These are phyloP conservation scores for Ectropis crepuscularia DNA, from an alignment of 2,888 invertebrate species.

Conservation along the genomic window DNA sequence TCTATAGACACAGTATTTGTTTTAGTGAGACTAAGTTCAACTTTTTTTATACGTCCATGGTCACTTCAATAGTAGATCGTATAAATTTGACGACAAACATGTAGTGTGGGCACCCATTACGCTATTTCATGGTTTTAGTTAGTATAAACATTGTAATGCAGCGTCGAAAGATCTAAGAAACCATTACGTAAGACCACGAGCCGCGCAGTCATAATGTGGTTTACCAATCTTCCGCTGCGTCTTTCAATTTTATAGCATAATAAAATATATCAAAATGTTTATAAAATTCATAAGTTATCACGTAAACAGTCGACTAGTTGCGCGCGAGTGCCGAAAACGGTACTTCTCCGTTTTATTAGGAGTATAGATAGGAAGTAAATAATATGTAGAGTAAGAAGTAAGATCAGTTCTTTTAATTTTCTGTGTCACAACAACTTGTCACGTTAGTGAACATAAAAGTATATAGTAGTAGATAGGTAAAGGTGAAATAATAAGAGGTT, in stretches of 20 bases:
- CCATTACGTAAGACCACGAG: slow-evolving; percentile 29
- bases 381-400: slow-evolving; percentile 7
- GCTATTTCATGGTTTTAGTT: slow-evolving; percentile 6
- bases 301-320: slow-evolving; percentile 62
- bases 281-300: slow-evolving; percentile 77
- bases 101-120: not conserved
- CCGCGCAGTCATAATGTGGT: slow-evolving; percentile 42
- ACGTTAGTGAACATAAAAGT: too few relatives aligned
- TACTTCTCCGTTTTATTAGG: slow-evolving; percentile 3
- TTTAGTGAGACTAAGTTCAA: too few relatives aligned
- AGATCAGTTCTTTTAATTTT: slow-evolving; percentile 1
- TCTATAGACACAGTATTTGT: too few relatives aligned
- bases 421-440: slow-evolving; percentile 15
- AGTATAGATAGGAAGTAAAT: not conserved
- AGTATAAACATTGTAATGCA: slow-evolving; percentile 26
- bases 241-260: slow-evolving; percentile 71
- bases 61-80: too few relatives aligned
- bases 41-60: too few relatives aligned
- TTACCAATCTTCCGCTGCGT: slow-evolving; percentile 56
- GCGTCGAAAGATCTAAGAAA: slow-evolving; percentile 19
- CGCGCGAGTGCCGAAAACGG: slow-evolving; percentile 22
- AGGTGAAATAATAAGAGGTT: too few relatives aligned
- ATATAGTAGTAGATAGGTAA: too few relatives aligned
- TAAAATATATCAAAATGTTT: slow-evolving; percentile 79
- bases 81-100: not conserved